phyloP scores from a whole-genome alignment of 2,113 vertebrate species.

The Chaetodon auriga region DNA sequence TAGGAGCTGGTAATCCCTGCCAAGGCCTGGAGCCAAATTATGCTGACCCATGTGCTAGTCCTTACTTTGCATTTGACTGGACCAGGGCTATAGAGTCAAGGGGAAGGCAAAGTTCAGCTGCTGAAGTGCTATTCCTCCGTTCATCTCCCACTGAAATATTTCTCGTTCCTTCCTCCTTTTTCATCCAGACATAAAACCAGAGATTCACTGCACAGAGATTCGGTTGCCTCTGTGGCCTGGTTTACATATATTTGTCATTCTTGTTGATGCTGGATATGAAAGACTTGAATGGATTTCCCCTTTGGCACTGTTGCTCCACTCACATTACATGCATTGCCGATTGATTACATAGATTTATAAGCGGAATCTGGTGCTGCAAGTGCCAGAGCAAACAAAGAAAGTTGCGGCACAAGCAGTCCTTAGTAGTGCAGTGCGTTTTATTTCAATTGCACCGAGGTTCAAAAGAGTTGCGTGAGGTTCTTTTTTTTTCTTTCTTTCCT shows the following conservation, averaged over 20 bases:
- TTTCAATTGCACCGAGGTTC: constrained; percentile 43
- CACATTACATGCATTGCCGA: constrained; percentile 42
- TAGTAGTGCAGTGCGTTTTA: constrained; percentile 26
- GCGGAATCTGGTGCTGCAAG: background rate
- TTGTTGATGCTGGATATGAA: constrained; percentile 57
- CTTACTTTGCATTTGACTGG: constrained; percentile 62
- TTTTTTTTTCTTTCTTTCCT: constrained; percentile 20
- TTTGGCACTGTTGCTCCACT: constrained; percentile 35
- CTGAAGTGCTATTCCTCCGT: constrained; percentile 32
- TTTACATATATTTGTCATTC: constrained; percentile 53
- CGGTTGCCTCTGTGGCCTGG: constrained; percentile 33
- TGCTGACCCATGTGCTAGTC: constrained; percentile 58
- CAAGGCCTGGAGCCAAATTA: constrained; percentile 49
- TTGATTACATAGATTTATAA: constrained; percentile 65
- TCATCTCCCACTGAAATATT: constrained; percentile 1
- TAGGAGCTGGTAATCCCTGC: constrained; percentile 58
- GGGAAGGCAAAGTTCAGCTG: constrained; percentile 33
- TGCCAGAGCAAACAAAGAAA: constrained; percentile 48
- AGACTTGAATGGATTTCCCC: constrained; percentile 51
- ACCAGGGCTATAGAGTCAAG: constrained; percentile 49
- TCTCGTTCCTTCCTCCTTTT: constrained; percentile 32
- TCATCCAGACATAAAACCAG: constrained; percentile 34
- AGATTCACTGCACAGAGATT: constrained; percentile 61
- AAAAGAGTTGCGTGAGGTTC: constrained; percentile 45
- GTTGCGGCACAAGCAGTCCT: constrained; percentile 35